Base-by-base conservation (phyloP, 2,797 vertebrate species). In the Myripristis murdjan region DNA sequence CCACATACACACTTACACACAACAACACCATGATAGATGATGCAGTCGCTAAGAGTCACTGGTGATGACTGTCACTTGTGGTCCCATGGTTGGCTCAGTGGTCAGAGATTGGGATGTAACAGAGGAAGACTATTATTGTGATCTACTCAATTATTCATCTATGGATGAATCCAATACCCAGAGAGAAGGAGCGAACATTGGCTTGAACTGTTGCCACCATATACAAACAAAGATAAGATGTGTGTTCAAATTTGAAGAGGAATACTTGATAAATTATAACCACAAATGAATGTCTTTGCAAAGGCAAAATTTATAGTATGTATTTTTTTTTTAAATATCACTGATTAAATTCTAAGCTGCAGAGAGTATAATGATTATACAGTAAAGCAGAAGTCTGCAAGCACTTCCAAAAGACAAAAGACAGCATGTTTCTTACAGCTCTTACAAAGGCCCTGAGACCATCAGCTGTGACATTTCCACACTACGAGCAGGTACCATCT, bases 61-160 rank as follows among this genome's bases (percentile, higher is more conserved):
- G 80, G 46, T 75, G 70, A 79, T 64, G 73, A 77, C 73, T 81
- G 84, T 82, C 84, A 78, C 76, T 75, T 83, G 80, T 54, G 64
- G 75, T 78, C 79, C 73, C 81, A 44, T 16, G 79, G 70, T 80
- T 65, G 66, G 20, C 63, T 84, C 73, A 48, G 82, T 82, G 88
- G 81, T 87, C 85, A 82, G 78, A 73, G 75, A 74, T 66, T 85
- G 72, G 76, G 76, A 83, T 83, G 87, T 85, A 85, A 75, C 55
- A 60, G 67, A 86, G 77, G 68, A 75, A 85, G 70, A 81, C 82
- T 89, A 86, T 88, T 86, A 90, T 79, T 84, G 69, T 84, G 75
- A 89, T 89, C 84, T 56, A 51, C 65, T 90, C 59, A 82, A 88
- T 88, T 80, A 89, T 90, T 90, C 37, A 90, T 87, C 62, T 72